These are phyloP conservation scores for Megalopta genalis DNA, from an alignment of 1,140 invertebrate genomes.

Conservation along the genomic window DNA sequence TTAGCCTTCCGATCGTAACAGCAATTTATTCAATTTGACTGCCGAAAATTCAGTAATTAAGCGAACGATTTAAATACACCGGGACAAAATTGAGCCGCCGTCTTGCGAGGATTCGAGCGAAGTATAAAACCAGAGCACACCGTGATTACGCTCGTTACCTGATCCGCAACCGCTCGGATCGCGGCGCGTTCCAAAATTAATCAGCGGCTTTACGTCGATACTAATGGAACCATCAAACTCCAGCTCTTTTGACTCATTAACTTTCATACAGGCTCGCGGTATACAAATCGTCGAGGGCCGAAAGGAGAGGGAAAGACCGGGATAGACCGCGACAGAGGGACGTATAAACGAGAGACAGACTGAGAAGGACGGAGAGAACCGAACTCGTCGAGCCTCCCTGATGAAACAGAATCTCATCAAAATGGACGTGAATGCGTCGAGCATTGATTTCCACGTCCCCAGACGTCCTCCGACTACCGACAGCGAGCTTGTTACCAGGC, in stretches of 20 bases:
- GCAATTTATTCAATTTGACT: no score
- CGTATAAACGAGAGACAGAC: no score
- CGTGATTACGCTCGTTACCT: no score
- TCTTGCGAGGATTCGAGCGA: no score
- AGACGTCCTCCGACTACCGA: conserved; percentile 20
- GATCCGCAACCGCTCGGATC: no score
- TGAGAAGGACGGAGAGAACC: background rate
- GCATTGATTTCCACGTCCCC: conserved; percentile 54
- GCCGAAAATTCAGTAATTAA: no score
- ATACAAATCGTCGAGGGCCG: background rate
- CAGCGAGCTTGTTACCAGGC: conserved; percentile 39
- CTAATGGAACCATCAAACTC: conserved; percentile 33
- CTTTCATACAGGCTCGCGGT: conserved; percentile 14
- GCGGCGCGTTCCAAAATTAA: conserved; percentile 11
- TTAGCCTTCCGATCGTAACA: no score
- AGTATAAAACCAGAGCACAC: no score
- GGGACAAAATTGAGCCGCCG: no score
- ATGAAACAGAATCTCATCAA: conserved; percentile 54
- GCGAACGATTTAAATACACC: no score
- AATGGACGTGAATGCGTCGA: conserved; percentile 52
- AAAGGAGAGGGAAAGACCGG: background rate
- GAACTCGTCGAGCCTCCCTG: conserved; percentile 18
- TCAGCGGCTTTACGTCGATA: conserved; percentile 13
- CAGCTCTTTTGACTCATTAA: conserved; percentile 40
- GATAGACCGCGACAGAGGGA: background rate